phyloP scores from a whole-genome alignment of 2,888 invertebrate species.

The Amphipyra tragopoginis region DNA sequence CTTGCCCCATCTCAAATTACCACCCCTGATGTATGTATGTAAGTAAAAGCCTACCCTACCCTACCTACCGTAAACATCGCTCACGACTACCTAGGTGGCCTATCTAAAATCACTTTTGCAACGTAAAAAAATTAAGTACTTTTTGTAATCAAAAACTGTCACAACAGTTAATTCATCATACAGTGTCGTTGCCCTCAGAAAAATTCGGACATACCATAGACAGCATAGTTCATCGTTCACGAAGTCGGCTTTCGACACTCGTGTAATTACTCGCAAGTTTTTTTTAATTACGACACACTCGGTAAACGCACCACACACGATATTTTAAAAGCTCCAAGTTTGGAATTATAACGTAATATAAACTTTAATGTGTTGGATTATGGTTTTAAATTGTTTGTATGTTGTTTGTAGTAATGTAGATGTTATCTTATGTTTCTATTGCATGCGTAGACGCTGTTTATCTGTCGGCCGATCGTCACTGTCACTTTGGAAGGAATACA shows the following conservation, averaged over 20 bases:
- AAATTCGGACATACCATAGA: slow-evolving; percentile 67
- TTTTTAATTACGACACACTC: slow-evolving; percentile 73
- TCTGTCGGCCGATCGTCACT: slow-evolving; percentile 66
- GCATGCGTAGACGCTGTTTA: slow-evolving; percentile 65
- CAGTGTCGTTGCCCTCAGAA: slow-evolving; percentile 64
- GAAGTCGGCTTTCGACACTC: slow-evolving; percentile 63
- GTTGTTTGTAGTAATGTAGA: slow-evolving; percentile 52
- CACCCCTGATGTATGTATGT: no score
- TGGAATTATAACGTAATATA: background rate
- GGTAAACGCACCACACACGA: slow-evolving; percentile 63
- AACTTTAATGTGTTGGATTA: background rate
- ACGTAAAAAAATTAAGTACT: background rate
- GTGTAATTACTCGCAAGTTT: slow-evolving; percentile 63
- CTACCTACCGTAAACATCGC: no score
- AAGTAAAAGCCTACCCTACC: no score
- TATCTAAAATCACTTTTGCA: background rate
- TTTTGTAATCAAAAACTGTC: slow-evolving; percentile 26
- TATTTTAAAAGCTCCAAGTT: slow-evolving; percentile 49
- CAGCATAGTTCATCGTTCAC: slow-evolving; percentile 62
- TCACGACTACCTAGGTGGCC: slow-evolving; percentile 10
- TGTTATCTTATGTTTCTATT: slow-evolving; percentile 67
- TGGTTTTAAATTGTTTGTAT: slow-evolving; percentile 20
- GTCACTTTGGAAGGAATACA: slow-evolving; percentile 59
- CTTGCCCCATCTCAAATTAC: no score
- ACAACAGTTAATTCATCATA: slow-evolving; percentile 46